Percentiles rank a stretch among this genome's conserved stretches.
Conservation (phyloP, 2,113 vertebrate species). For the Tyrannus savana region DNA sequence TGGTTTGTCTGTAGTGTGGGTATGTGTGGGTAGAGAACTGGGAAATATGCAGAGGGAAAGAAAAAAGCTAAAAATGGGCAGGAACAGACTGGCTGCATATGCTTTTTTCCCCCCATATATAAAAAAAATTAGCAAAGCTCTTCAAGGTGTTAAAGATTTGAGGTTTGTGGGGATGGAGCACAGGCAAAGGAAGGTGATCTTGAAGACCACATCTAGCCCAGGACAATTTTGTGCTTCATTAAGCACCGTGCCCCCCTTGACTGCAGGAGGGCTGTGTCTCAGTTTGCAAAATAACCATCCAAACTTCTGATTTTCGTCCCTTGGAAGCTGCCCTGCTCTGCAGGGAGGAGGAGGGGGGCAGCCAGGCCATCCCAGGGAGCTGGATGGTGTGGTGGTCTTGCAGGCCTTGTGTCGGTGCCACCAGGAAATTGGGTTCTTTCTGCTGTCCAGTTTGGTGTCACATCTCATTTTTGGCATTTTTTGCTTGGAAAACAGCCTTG, state of each 20-base stretch:
- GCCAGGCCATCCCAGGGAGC: neutral
- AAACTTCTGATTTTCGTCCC: neutral
- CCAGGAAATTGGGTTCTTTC: neutral
- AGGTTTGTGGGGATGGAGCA: neutral
- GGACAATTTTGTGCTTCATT: neutral
- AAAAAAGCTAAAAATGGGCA: slow-evolving; percentile 12
- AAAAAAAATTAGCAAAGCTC: neutral
- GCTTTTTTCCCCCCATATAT: too few species aligned
- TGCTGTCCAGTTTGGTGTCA: neutral
- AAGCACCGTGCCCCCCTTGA: rapidly evolving
- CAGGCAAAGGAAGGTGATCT: neutral
- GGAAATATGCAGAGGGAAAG: neutral
- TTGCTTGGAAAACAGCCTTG: neutral
- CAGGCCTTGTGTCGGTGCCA: neutral
- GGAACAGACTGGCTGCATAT: neutral
- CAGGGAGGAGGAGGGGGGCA: neutral
- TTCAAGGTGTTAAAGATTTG: neutral
- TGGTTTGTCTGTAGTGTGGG: slow-evolving; percentile 11
- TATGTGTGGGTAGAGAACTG: slow-evolving; percentile 44
- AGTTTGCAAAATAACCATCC: neutral
- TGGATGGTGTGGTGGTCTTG: neutral
- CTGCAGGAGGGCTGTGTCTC: neutral
- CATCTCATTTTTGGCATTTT: neutral
- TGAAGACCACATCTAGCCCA: neutral
- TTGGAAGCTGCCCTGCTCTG: neutral